These are phyloP conservation scores for Bactericera cockerelli DNA, from an alignment of 1,140 invertebrate species.

Conservation along the genomic window DNA sequence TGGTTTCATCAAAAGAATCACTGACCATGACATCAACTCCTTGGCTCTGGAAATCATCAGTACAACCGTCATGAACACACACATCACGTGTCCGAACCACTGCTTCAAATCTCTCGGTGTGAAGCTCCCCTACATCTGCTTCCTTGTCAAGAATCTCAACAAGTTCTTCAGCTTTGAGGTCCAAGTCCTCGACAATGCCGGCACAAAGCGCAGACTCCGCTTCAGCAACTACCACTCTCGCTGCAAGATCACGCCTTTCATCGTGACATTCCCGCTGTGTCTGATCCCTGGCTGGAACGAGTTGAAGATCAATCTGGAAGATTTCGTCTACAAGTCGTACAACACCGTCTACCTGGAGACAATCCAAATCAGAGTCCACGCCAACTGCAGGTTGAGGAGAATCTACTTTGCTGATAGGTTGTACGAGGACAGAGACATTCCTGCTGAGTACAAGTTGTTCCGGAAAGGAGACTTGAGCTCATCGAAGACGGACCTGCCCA, in stretches of 20 bases:
- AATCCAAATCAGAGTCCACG: neutral
- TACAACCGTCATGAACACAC: slow-evolving; percentile 98
- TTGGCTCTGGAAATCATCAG: slow-evolving; percentile 96
- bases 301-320: neutral
- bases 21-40: slow-evolving; percentile 98
- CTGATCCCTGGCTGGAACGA: neutral
- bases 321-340: slow-evolving; percentile 11
- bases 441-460: neutral
- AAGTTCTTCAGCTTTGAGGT: slow-evolving; percentile 99
- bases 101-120: slow-evolving; percentile 95
- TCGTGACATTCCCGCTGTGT: neutral
- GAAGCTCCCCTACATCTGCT: slow-evolving; percentile 92
- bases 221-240: neutral
- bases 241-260: neutral
- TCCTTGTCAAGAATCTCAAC: slow-evolving; percentile 99
- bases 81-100: slow-evolving; percentile 94
- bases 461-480: neutral
- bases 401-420: neutral
- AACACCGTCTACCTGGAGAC: slow-evolving; percentile 12
- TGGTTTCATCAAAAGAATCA: slow-evolving; percentile 97
- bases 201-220: neutral
- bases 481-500: neutral
- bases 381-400: slow-evolving; percentile 4
- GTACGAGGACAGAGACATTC: neutral
- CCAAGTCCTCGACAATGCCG: slow-evolving; percentile 44